phyloP scores from a whole-genome alignment of 2,113 vertebrate species.

The Siniperca knerii region DNA sequence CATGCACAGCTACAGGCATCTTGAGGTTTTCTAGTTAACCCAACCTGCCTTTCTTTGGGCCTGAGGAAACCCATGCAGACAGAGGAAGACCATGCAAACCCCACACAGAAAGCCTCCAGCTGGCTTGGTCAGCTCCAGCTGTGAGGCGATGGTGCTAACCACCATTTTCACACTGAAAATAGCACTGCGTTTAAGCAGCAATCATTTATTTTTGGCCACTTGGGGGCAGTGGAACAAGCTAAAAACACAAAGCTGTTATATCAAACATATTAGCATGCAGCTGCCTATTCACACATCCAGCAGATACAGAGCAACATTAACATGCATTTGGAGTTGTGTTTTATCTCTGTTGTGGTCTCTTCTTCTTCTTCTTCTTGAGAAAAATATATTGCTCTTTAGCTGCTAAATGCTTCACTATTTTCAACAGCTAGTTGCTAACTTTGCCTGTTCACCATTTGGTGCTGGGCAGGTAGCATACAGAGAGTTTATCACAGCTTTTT shows the following conservation, averaged over 20 bases:
- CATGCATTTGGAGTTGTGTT: neutral
- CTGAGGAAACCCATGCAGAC: neutral
- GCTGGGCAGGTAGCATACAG: neutral
- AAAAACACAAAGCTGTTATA: neutral
- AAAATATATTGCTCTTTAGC: neutral
- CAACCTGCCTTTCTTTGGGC: neutral
- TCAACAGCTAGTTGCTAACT: neutral
- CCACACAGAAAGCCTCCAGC: neutral
- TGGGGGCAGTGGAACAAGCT: neutral
- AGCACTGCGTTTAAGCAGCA: neutral
- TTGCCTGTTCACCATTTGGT: neutral
- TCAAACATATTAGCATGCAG: neutral
- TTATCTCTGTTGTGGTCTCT: neutral
- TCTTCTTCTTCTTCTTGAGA: neutral
- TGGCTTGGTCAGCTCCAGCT: constrained; percentile 8
- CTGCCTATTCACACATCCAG: neutral
- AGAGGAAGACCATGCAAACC: neutral
- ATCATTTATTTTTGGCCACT: neutral
- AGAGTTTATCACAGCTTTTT: too few species aligned
- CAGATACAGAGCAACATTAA: neutral
- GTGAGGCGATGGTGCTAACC: neutral
- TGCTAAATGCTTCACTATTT: neutral
- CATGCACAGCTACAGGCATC: neutral
- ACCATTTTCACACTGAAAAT: neutral
- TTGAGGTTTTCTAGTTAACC: neutral